Evolutionary conservation across 2,797 vertebrate species (phyloP).

Genomic region (Artibeus jamaicensis): DNA sequence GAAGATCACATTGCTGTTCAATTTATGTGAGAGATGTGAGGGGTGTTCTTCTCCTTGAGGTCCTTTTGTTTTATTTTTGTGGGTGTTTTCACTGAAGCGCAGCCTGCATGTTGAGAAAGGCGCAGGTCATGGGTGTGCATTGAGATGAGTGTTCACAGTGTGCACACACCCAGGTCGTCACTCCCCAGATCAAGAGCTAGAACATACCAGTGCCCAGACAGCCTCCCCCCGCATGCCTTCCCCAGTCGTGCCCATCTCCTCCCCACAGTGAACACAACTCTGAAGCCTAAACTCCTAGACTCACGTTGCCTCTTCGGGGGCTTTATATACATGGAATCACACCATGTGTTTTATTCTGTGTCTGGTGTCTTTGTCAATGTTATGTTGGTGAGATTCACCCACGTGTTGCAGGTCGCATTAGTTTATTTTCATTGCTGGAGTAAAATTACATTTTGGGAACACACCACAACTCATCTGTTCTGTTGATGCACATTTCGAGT

Average conservation of each 20-base stretch:
- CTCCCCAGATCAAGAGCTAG: not conserved
- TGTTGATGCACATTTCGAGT: not conserved
- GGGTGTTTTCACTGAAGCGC: not conserved
- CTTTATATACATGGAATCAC: not conserved
- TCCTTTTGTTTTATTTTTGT: not conserved
- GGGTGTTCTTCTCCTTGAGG: not conserved
- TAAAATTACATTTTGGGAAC: not conserved
- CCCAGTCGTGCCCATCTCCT: not conserved
- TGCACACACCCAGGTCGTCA: not conserved
- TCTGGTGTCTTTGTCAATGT: not conserved
- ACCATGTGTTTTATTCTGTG: not conserved
- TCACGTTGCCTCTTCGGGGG: not conserved
- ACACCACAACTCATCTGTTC: not conserved
- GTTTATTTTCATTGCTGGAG: not conserved
- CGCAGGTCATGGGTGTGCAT: not conserved
- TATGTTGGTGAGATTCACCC: not conserved
- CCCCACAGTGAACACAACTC: not conserved
- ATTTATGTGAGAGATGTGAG: not conserved
- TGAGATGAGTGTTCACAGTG: not conserved
- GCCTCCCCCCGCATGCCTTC: not conserved
- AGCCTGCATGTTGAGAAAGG: not conserved
- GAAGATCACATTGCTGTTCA: not conserved
- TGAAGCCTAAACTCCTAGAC: not conserved
- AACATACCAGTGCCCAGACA: not conserved
- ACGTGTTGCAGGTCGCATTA: not conserved